Evolutionary conservation across 2,888 invertebrate genomes (phyloP), one percentile per base, ranked within the genome.

Genomic region (Meteorus cinctellus): DNA sequence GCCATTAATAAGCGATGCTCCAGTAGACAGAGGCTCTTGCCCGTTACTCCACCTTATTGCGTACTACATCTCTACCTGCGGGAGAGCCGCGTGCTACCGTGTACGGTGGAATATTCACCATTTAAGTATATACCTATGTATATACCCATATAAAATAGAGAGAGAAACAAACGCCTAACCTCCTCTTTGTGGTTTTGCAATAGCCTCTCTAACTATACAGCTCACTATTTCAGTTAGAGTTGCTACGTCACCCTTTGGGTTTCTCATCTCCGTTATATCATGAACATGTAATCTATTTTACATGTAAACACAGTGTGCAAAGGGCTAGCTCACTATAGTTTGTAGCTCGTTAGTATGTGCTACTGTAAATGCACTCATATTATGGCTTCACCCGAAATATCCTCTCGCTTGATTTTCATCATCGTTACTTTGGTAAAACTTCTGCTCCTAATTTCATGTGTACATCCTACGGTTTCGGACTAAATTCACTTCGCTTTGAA

Each of bases 1-100:
- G 65, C 63, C 75, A 75, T 77, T 72, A 76, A 76, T 76, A 76
- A 72, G 72, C 68, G 55, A 76, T 76, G 76, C 76, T 68, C 72
- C 72, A 76, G 72, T 76, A 76, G 72, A 76, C 72, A 72, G 67
- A 60, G 51, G 60, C 51, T 71, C 67, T 51, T 63, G n/a, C 51
- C 63, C 63, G 68, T 76, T 76, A 67, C 68, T 76, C 76, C 68
- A 68, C 72, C 72, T 76, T 76, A 76, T 76, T 76, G 76, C 72
- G 68, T 68, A 72, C 63, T 76, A 62, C 51, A 67, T 34, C 19
- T 34, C 71, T 72, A 75, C 71, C 71, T 62, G 67, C 19, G 72
- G 71, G 36, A 48, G 55, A 65, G 55, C 59, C 19, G 24, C 62
- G 19, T 59, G 45, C 74, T 31, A 74, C 31, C 31, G 27, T 45